Base-by-base conservation (phyloP, 2,888 invertebrate genomes). In the Cryptocheilus praepositus region DNA sequence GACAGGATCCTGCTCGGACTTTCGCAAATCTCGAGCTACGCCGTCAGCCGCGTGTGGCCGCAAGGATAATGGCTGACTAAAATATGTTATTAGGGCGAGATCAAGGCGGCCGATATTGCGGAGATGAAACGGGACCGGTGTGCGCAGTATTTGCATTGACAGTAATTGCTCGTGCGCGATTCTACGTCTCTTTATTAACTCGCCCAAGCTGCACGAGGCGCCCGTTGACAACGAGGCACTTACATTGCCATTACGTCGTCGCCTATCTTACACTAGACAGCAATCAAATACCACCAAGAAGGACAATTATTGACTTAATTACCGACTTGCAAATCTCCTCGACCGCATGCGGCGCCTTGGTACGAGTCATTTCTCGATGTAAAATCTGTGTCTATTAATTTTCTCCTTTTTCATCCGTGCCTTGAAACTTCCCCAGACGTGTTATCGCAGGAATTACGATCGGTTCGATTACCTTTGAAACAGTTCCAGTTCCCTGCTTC, bases 81-180 rank as follows among this genome's bases (percentile, higher is more conserved):
- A 81, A 81, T 78, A 71, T 75, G 67, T 82, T 74, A 79, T 84
- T 82, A 80, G 69, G 62, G 25, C 45, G 65, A 60, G 70, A 70
- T 67, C 53, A 52, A 72, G 54, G 66, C 57, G 54, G 25, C 46
- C 45, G 65, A 73, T 67, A 65, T 21, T 65, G 55, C 63, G 56
- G 36, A 54, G 67, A 70, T 70, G 59, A 68, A 68, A 66, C 58
- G 22, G 36, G 61, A 64, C 52, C 22, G 11, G 25, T 53, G 49
- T 62, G 49, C 51, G 66, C 45, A 11, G 28, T 70, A 70, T 63
- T 72, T 61, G 61, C 69, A 67, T 64, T 67, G 70, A 71, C 73
- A 69, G 64, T 70, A 67, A 73, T 73, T 73, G 57, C 58, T 21
- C 55, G 44, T 64, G 16, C 22, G 53, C 58, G 58, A 55, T 45